These are phyloP conservation scores for Psilopsiagon aurifrons DNA, from an alignment of 2,113 vertebrate genomes.

Conservation along the genomic window DNA sequence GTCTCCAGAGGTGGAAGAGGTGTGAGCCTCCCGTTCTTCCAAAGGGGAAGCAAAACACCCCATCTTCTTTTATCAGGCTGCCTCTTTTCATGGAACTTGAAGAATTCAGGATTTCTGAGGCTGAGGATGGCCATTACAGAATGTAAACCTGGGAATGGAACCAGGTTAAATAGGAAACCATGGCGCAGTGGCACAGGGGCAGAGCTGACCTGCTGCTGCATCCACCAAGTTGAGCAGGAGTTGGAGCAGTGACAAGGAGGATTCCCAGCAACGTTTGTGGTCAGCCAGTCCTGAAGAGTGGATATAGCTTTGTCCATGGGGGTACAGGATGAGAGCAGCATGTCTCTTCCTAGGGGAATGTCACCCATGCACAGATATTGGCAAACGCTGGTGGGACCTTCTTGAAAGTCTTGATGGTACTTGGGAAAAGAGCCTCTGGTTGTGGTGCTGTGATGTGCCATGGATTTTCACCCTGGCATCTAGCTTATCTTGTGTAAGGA, in stretches of 20 bases:
- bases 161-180: background rate
- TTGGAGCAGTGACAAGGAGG: background rate
- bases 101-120: background rate
- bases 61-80: background rate
- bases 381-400: background rate
- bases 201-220: background rate
- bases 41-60: background rate
- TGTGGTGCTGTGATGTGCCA: rapidly evolving
- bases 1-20: background rate
- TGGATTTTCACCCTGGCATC: background rate
- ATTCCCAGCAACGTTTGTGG: background rate
- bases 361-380: background rate
- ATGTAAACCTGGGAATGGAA: background rate
- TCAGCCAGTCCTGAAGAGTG: background rate
- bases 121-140: background rate
- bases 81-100: background rate
- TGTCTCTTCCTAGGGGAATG: too few relatives aligned
- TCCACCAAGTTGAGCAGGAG: background rate
- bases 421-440: background rate
- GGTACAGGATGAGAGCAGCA: background rate
- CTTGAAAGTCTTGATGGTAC: background rate
- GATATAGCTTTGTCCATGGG: background rate
- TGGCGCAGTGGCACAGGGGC: rapidly evolving
- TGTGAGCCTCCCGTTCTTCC: background rate
- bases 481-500: background rate